Percentiles rank a stretch among this genome's conserved stretches.
Evolutionary conservation across 2,888 invertebrate genomes (phyloP).

Genomic region (Synanthedon vespiformis): DNA sequence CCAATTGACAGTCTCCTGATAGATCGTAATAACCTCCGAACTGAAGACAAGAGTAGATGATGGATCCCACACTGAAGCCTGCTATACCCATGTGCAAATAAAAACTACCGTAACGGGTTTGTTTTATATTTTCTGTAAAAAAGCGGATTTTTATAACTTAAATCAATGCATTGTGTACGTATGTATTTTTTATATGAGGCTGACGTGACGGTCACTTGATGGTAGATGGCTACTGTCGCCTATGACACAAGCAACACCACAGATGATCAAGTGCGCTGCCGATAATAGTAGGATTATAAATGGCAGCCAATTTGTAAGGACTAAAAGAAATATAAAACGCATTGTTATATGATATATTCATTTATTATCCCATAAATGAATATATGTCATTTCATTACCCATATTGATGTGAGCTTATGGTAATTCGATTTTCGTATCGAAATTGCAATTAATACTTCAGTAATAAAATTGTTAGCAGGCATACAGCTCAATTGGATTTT

Average conservation of each 20-base stretch:
- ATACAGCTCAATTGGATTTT: too few relatives aligned
- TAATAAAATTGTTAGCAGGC: too few relatives aligned
- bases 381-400: background rate
- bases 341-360: background rate
- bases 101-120: slow-evolving; percentile 70
- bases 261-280: too few relatives aligned
- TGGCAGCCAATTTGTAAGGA: background rate
- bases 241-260: too few relatives aligned
- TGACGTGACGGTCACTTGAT: too few relatives aligned
- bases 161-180: background rate
- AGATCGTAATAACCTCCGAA: slow-evolving; percentile 79
- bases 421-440: too few relatives aligned
- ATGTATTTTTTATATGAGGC: background rate
- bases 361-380: too few relatives aligned
- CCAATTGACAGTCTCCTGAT: slow-evolving; percentile 70
- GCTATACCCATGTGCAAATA: slow-evolving; percentile 75
- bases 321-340: background rate
- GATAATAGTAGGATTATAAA: too few relatives aligned
- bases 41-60: slow-evolving; percentile 79
- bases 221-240: too few relatives aligned
- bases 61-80: slow-evolving; percentile 76
- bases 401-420: background rate
- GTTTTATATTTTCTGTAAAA: slow-evolving; percentile 30
- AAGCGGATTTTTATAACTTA: background rate
- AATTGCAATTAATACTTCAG: too few relatives aligned